These are phyloP conservation scores for Poeciliopsis gracilis DNA, from an alignment of 2,797 vertebrate species.

Conservation along the genomic window DNA sequence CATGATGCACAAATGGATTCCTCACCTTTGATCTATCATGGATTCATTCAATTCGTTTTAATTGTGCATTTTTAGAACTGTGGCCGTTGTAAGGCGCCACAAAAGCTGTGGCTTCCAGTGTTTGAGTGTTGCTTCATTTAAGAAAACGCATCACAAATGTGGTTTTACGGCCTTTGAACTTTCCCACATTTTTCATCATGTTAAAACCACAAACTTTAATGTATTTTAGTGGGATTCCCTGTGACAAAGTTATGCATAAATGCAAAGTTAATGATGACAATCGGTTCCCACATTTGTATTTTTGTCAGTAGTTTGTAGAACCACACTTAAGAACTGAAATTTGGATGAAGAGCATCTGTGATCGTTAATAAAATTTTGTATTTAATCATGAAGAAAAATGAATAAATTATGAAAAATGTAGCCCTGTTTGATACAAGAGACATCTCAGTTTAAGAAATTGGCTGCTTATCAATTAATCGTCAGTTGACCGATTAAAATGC, in stretches of 20 bases:
- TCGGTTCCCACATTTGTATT: neutral
- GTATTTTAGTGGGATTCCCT: neutral
- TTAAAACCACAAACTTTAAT: neutral
- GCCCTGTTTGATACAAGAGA: too few species aligned
- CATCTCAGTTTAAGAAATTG: too few species aligned
- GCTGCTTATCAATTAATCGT: too few species aligned
- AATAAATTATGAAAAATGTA: too few species aligned
- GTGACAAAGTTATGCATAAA: neutral
- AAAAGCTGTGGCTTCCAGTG: neutral
- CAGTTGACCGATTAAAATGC: too few species aligned
- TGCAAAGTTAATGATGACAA: neutral
- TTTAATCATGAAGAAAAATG: too few species aligned
- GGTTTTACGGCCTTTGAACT: neutral
- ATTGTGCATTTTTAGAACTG: neutral
- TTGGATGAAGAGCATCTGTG: neutral
- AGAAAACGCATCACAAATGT: neutral
- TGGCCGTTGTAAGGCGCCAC: neutral
- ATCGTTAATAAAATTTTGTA: too few species aligned
- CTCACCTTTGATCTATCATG: neutral
- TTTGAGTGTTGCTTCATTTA: neutral
- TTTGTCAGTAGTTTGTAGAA: neutral
- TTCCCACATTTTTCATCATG: neutral
- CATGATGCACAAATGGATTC: neutral
- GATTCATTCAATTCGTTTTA: neutral
- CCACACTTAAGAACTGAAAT: neutral